Conservation (phyloP, 2,113 vertebrate species). For the Neotragus pygmaeus region DNA sequence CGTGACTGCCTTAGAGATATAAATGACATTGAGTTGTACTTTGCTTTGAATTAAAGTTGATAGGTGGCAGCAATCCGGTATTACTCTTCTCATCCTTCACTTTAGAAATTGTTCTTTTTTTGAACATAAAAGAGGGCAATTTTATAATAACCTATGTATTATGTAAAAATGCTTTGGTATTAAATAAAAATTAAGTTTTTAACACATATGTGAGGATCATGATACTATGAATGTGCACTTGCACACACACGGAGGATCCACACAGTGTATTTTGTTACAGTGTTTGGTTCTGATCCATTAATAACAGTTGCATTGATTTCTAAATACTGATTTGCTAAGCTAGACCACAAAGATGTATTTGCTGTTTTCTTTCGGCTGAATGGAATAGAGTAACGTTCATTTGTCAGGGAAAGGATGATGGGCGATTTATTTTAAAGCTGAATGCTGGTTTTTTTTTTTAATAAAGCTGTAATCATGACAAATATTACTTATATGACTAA, state of each 20-base stretch:
- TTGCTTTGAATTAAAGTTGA: constrained; percentile 63
- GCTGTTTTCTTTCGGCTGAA: constrained; percentile 36
- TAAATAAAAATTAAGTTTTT: neutral
- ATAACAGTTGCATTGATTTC: constrained; percentile 39
- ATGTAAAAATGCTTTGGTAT: neutral
- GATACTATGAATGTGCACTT: constrained; percentile 39
- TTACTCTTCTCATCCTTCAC: neutral
- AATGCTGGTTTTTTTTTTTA: neutral
- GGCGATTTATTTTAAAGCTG: neutral
- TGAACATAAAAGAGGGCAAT: neutral
- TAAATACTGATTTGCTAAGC: constrained; percentile 11
- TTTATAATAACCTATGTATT: neutral
- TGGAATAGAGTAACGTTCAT: neutral
- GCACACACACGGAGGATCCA: neutral
- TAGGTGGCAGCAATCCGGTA: constrained; percentile 30
- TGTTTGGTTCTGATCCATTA: constrained; percentile 45
- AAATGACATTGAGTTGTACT: constrained; percentile 72
- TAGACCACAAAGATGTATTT: neutral
- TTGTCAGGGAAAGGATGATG: neutral
- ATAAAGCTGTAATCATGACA: constrained; percentile 12
- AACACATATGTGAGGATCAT: neutral
- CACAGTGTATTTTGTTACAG: constrained; percentile 45
- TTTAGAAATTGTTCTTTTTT: constrained; percentile 19
- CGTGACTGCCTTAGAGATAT: constrained; percentile 5
- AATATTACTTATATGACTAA: constrained; percentile 15